Evolutionary conservation across 2,113 vertebrate species (phyloP), one percentile per base, ranked within the genome.

Genomic region (Pipra filicauda): DNA sequence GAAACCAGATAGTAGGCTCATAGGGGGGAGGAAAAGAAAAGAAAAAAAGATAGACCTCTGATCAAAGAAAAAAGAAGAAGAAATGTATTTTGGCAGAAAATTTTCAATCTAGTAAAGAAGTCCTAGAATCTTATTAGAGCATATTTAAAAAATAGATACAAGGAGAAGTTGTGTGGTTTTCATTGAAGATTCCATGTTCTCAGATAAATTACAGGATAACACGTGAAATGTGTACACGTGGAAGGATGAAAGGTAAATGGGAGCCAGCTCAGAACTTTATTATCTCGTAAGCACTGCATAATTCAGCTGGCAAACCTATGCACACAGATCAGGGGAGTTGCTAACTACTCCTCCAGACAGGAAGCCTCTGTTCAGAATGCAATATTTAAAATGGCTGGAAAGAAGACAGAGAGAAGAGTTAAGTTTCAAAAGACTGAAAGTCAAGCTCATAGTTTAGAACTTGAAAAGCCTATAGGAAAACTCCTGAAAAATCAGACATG

Each of bases 1-100:
- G 27, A 95, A 89, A 89, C 5, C 17, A 89, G 55, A 43, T 35
- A 41, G 8, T 16, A 41, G 39, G 35, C 23, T 84, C 24, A 23
- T 1, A 1, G 3, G 0, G 1, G 7, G 1, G 8, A 3, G 3
- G 2, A 8, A 3, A 26, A 11, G 3, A 10, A 55, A 28, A 35
- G 7, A 24, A 41, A 14, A 41, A 41, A 57, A 27, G 1, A 18
- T 1, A 69, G 22, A 23, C 5, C 41, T 62, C 9, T 16, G 9
- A 95, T 48, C 43, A 51, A 87, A 67, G 21, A 20, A n/a, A 49
- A 5, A 52, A 72, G 18, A 70, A 41, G 17, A 76, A 52, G 10
- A 89, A 91, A 85, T 13, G 0, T 27, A 57, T 88, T 61, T 70
- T 85, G 39, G 13, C 22, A 87, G 59, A 92, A 84, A 17, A 12